Evolutionary conservation across 2,113 vertebrate species (phyloP), one percentile per base, ranked within the genome.

Genomic region (Stigmatopora argus): DNA sequence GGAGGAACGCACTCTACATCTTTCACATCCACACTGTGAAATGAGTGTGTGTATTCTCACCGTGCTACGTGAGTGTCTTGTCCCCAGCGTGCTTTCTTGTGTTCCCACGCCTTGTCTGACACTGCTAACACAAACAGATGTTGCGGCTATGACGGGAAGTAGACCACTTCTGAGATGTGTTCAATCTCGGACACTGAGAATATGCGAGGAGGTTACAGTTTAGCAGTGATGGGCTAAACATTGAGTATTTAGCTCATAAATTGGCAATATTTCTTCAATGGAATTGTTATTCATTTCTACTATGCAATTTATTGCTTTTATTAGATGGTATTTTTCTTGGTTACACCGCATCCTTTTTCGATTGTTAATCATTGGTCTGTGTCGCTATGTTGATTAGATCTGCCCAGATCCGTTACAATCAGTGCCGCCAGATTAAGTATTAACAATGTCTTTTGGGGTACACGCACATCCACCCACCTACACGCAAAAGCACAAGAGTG

Each of bases 21-120:
- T 64, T 59, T 67, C 69, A 78, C 71, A 73, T 74, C 52, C 49
- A 62, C 23, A 51, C 62, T 66, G 60, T 55, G 44, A 11, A 9
- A 19, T 12, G 71, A 81, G 69, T 73, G 61, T 48, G 72, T 57
- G 21, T 73, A 60, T 67, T 15, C 58, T 66, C 46, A 26, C 59
- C 76, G 74, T 69, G 47, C 69, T 74, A 57, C 58, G 64, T 63
- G 69, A 67, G 72, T 66, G 73, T 65, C 65, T 67, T 67, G 73
- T 79, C 76, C 76, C 64, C 52, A 53, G 47, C 74, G 69, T 65
- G 53, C 73, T 64, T 69, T 63, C 75, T 62, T 41, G 64, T 55
- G 44, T 90, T 90, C 88, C 88, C 88, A 90, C 84, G 88, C 87
- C 83, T 90, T 34, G 51, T 72, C 64, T 15, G 61, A 59, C 63